These are phyloP conservation scores for Lerista edwardsae DNA, from an alignment of 2,797 vertebrate genomes.

Conservation along the genomic window DNA sequence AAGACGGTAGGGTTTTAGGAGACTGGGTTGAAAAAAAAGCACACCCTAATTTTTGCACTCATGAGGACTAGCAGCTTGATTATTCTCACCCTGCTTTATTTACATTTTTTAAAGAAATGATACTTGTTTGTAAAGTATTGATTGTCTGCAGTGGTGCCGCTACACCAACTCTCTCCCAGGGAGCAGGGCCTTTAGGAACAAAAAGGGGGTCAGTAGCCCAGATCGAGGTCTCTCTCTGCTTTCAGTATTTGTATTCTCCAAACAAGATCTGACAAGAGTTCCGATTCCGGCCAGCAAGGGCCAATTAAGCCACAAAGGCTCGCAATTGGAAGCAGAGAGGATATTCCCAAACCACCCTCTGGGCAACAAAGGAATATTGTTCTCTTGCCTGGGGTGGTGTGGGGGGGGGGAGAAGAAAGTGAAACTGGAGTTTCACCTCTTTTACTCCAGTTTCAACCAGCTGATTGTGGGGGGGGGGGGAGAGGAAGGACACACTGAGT, in stretches of 20 bases:
- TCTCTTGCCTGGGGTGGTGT: neutral
- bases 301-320: neutral
- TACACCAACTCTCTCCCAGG: neutral
- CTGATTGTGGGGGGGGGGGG: neutral
- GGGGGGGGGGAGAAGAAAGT: neutral
- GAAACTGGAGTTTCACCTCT: constrained; percentile 5
- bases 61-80: neutral
- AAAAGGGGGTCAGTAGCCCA: neutral
- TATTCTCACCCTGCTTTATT: no score
- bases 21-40: no score
- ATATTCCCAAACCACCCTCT: neutral
- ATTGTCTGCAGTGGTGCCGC: neutral
- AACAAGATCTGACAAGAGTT: neutral
- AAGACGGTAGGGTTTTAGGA: neutral
- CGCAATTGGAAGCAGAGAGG: neutral
- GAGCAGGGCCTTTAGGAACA: neutral
- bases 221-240: neutral
- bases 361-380: neutral
- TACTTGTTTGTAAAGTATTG: no score
- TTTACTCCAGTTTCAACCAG: constrained; percentile 31
- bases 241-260: neutral
- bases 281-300: neutral
- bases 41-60: no score
- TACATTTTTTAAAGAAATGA: neutral
- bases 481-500: neutral